Base-by-base conservation (phyloP, 2,888 invertebrate species). In the Heteromurus nitidus region DNA sequence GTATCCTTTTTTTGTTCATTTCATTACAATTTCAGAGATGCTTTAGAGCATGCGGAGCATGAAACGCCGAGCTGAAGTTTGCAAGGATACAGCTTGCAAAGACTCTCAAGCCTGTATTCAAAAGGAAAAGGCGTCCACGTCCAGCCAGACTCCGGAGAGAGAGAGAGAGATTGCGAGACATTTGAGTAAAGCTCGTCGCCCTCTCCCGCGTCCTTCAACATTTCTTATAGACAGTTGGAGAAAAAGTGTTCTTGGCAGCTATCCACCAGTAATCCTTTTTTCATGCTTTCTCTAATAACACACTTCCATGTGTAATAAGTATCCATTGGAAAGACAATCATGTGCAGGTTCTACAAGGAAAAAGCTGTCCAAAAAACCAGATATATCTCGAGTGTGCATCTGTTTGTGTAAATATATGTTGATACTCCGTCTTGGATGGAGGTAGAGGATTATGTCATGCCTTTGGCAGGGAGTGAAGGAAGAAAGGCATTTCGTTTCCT, bases 261-360 rank as follows among this genome's bases (percentile, higher is more conserved):
- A 77, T 77, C 77, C 77, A 77, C 68, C 68, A 50, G 60, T 69
- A 77, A 69, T 77, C 69, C 69, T 77, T 50, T 67, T 20, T 50
- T 28, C 24, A 9, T 42, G 24, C 22, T 24, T 55, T 50, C 68
- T 75, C 28, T 58, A 53, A 20, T 55, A 31, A 18, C 65, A 75
- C 74, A 75, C 65, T 65, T 75, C 65, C 74, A 75, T 42, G 64
- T n/a, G 55, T 75, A 65, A 65, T 65, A 75, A 55, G 65, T 47
- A 69, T 55, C 60, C 44, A 44, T 44, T 58, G 68, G 64, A 44
- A 42, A 55, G 28, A 58, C 16, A n/a, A n/a, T n/a, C n/a, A n/a
- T n/a, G n/a, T n/a, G n/a, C n/a, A n/a, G n/a, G n/a, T n/a, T n/a
- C n/a, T n/a, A n/a, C n/a, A n/a, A n/a, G n/a, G n/a, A n/a, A n/a